Base-by-base conservation (phyloP, 2,113 vertebrate genomes). In the Bos javanicus region DNA sequence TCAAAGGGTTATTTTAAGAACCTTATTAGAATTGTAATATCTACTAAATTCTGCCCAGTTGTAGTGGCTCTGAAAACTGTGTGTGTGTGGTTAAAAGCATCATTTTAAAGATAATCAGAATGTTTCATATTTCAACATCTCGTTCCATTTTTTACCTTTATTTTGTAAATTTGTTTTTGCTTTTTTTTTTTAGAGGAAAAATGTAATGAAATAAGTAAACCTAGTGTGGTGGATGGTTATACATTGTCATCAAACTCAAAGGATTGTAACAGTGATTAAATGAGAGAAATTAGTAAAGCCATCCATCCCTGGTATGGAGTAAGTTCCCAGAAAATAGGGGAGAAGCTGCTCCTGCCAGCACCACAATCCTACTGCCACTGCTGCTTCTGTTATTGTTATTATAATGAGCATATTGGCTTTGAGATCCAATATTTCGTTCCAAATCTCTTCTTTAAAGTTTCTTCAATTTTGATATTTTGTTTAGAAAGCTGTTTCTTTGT, bases 401-500 rank as follows among this genome's bases (percentile, higher is more conserved):
- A 30, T 30, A 60, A 56, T 48, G 81, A 85, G 21, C 5, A n/a
- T 23, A 4, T 46, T 83, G 80, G 23, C 21, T 87, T 85, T 93
- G 83, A 89, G 64, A 39, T 26, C 74, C 87, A 62, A 19, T 62
- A 48, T 26, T 95, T 52, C 43, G 3, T 78, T 87, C 60, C 54
- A 67, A 83, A 48, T 78, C 9, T 84, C 74, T 88, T 62, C 90
- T 76, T 81, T 59, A 87, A 62, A 74, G 33, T 91, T 98, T 86
- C 62, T 80, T 89, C 17, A 93, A 71, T 86, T 91, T 96, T 60
- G 60, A 59, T 93, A 59, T 74, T 92, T 95, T 88, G n/a, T 60
- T 84, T 89, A 93, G 56, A 25, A 91, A 91, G 28, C 87, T 76
- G 14, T 78, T 84, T 97, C 57, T 96, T 0, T 91, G 23, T 96